Evolutionary conservation across 2,113 vertebrate species (phyloP), one percentile per base, ranked within the genome.

Genomic region (Carlito syrichta): DNA sequence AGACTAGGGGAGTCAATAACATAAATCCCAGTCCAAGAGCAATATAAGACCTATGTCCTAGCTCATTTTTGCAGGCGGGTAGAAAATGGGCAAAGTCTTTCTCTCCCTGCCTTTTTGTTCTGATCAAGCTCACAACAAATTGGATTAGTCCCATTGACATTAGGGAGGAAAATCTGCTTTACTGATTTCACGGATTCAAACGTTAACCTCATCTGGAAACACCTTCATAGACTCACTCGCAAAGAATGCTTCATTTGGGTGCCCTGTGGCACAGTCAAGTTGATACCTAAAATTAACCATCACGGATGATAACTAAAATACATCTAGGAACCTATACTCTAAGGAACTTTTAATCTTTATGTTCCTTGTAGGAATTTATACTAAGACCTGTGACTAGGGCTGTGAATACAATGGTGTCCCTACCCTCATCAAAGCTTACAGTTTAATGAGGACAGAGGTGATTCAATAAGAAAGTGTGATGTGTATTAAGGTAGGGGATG

Each of bases 401-500:
- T 86, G 1, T 23, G 25, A 19, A 17, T 54, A 4, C 5, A 17
- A 2, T 1, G 19, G 25, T 20, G 3, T 6, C 30, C 11, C 27
- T 35, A 6, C 1, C 68, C 43, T 45, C 32, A 25, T 56, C n/a
- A 6, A 40, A 86, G 19, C 35, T 73, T 23, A 32, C 0, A 23
- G 71, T 23, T 5, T 32, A 52, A 12, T 14, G n/a, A n/a, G n/a
- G n/a, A n/a, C n/a, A n/a, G n/a, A n/a, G n/a, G n/a, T n/a, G n/a
- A n/a, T n/a, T n/a, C n/a, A n/a, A n/a, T n/a, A n/a, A 10, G 43
- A 35, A n/a, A 38, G 17, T 8, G 6, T 17, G 22, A 17, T 8
- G 20, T 84, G 54, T 19, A 3, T 5, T 12, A 50, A 3, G 17
- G 19, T 5, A 20, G 2, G 23, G 23, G 5, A 43, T 32, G 5